Base-by-base conservation (phyloP, 2,797 vertebrate species). In the Gambelia wislizenii region DNA sequence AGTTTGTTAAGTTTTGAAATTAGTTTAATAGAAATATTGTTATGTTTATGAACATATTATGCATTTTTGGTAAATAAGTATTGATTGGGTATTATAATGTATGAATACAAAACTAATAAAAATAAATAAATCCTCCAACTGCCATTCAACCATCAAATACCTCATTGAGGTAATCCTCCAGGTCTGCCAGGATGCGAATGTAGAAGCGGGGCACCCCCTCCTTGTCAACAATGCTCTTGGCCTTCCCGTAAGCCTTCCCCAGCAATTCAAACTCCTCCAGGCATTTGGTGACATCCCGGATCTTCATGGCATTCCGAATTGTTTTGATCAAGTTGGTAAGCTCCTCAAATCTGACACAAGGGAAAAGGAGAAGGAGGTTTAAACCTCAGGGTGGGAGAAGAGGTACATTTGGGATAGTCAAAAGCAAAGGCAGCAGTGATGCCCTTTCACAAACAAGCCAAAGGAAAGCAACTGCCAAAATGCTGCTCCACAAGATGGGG, bases 221-320 rank as follows among this genome's bases (percentile, higher is more conserved):
- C 93, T 99, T 99, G 95, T 99, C 98, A 89, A 99, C 98, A 25
- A 99, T 98, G 76, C 97, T 98, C 94, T 98, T 98, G 94, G 98
- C 98, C 95, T 99, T 99, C 84, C 98, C 95, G 90, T 98, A 99
- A 0, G 98, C 98, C 95, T 98, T 98, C 93, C 98, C 98, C 67
- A 99, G 93, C 95, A 98, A 97, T 94, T 99, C 98, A 95, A 99
- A 99, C 94, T 99, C 98, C 96, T 99, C 98, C 89, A 99, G 93
- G 95, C 98, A 99, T 93, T 98, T 98, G 84, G 98, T 96, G 96
- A 99, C 98, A 96, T 99, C 98, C 1, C 98, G 97, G 91, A 99
- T 99, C 97, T 99, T 99, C 98, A 99, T 99, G 83, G 98, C 98
- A 91, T 99, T 99, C 44, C 98, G 98, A 91, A 99, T 99, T 1